Conservation (phyloP, 2,113 vertebrate genomes). For the Camelus dromedarius region DNA sequence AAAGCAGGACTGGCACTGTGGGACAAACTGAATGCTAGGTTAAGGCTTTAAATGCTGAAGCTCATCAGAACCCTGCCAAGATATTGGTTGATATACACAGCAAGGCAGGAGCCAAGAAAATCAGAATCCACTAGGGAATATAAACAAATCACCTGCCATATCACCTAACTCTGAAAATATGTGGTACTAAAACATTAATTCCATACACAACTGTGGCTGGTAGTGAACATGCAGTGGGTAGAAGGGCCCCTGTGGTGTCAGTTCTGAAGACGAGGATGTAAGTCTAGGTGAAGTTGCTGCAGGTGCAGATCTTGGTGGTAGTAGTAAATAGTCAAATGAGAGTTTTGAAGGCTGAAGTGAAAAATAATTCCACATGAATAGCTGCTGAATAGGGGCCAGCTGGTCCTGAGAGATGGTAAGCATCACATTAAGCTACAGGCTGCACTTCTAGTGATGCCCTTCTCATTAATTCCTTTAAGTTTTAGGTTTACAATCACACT, state of each 20-base stretch:
- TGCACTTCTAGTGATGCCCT: background rate
- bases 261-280: background rate
- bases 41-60: background rate
- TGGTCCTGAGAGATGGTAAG: background rate
- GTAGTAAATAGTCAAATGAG: constrained; percentile 65
- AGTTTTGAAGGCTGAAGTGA: background rate
- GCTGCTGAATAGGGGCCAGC: background rate
- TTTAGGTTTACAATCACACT: background rate
- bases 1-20: background rate
- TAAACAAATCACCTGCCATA: background rate
- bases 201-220: background rate
- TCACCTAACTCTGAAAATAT: background rate
- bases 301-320: constrained; percentile 56
- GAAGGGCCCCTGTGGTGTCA: background rate
- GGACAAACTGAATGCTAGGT: background rate
- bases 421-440: background rate
- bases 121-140: background rate
- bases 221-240: background rate
- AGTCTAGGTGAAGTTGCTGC: background rate
- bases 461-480: background rate
- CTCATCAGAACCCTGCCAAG: background rate
- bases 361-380: background rate
- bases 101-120: background rate
- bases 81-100: background rate
- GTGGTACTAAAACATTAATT: background rate